Percentiles rank a stretch among this genome's conserved stretches.
Evolutionary conservation across 2,888 invertebrate genomes (phyloP).

Genomic region (Coenonympha glycerion): DNA sequence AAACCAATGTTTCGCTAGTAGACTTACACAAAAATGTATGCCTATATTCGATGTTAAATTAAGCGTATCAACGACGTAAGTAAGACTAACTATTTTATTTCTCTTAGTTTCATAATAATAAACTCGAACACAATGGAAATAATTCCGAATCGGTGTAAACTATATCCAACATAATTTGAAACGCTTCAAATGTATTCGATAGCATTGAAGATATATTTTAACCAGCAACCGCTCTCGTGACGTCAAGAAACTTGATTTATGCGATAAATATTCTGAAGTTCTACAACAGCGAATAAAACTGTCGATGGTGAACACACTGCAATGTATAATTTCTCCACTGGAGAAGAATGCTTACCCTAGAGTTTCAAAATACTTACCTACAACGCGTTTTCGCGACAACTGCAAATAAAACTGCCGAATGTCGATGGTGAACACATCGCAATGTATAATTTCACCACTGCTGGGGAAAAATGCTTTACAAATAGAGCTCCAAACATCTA

Average conservation of each 20-base stretch:
- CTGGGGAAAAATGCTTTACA: conserved; percentile 16
- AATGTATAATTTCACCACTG: conserved; percentile 28
- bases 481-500: no score
- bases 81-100: no score
- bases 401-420: conserved; percentile 26
- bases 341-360: neutral
- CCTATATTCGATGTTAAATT: no score
- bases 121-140: conserved; percentile 10
- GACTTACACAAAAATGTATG: no score
- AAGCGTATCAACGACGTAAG: no score
- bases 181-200: conserved; percentile 24
- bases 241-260: conserved; percentile 52
- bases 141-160: neutral
- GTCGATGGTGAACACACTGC: conserved; percentile 24
- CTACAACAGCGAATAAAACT: conserved; percentile 26
- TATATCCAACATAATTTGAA: conserved; percentile 21
- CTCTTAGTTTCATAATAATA: conserved; percentile 1
- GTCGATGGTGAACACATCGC: conserved; percentile 24
- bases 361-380: neutral
- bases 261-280: conserved; percentile 40
- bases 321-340: conserved; percentile 29
- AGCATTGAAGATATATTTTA: conserved; percentile 38
- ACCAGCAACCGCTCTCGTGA: conserved; percentile 39
- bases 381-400: no score
- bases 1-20: no score